These are phyloP conservation scores for Mesocricetus auratus DNA, from an alignment of 2,113 vertebrate genomes.

Conservation along the genomic window DNA sequence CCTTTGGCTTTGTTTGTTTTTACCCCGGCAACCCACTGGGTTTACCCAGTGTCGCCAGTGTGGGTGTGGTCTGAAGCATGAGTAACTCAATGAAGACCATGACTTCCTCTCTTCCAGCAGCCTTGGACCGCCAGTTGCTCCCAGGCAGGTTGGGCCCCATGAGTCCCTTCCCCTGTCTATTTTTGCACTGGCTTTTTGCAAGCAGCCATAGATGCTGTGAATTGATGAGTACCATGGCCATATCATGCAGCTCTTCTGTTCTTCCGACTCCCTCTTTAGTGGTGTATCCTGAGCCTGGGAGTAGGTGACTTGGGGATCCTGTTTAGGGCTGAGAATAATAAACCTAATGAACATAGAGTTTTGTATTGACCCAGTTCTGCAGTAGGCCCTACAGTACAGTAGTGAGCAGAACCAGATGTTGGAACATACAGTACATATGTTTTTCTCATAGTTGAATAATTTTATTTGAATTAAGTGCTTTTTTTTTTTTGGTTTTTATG, in stretches of 20 bases:
- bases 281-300: background rate
- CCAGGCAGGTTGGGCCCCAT: background rate
- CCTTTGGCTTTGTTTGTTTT: background rate
- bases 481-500: no score
- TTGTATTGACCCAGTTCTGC: background rate
- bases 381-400: background rate
- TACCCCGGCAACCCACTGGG: background rate
- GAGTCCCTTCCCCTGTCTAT: background rate
- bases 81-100: background rate
- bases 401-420: slow-evolving; percentile 11
- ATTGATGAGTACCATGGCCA: background rate
- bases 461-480: slow-evolving; percentile 31
- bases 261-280: background rate
- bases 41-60: background rate
- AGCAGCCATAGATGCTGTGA: background rate
- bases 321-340: background rate
- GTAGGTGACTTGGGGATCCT: background rate
- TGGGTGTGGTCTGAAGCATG: background rate
- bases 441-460: slow-evolving; percentile 29
- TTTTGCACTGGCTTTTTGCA: background rate
- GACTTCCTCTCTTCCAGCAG: background rate
- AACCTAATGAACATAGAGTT: background rate
- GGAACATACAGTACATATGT: background rate
- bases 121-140: background rate
- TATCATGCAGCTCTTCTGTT: background rate